These are phyloP conservation scores for Brachyistius frenatus DNA, from an alignment of 2,113 vertebrate genomes.

Conservation along the genomic window DNA sequence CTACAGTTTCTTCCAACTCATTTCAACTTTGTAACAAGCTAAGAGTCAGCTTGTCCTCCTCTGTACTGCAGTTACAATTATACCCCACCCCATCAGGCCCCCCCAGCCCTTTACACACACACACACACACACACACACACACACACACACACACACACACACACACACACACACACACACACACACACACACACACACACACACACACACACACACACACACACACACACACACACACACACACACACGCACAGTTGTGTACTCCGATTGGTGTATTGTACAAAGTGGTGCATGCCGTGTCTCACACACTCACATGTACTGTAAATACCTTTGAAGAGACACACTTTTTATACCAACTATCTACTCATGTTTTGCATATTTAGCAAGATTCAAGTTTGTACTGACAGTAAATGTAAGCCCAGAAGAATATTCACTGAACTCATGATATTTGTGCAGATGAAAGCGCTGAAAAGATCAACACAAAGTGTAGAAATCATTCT, in stretches of 20 bases:
- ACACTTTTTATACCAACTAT: background rate
- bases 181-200: no score
- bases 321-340: no score
- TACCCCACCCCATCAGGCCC: background rate
- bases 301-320: background rate
- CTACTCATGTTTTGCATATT: background rate
- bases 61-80: constrained; percentile 35
- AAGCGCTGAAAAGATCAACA: background rate
- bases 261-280: background rate
- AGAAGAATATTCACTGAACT: no score
- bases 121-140: no score
- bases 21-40: constrained; percentile 66
- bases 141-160: background rate
- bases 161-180: background rate
- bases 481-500: background rate
- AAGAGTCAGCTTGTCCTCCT: constrained; percentile 17
- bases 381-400: background rate
- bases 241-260: background rate
- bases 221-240: background rate
- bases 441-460: no score
- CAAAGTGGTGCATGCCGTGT: background rate
- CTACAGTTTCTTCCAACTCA: constrained; percentile 58
- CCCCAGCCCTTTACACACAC: no score
- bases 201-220: background rate
- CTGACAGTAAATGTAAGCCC: background rate